Percentiles rank a stretch among this genome's conserved stretches.
phyloP scores from a whole-genome alignment of 2,888 invertebrate genomes.

The Dynastes tityus region DNA sequence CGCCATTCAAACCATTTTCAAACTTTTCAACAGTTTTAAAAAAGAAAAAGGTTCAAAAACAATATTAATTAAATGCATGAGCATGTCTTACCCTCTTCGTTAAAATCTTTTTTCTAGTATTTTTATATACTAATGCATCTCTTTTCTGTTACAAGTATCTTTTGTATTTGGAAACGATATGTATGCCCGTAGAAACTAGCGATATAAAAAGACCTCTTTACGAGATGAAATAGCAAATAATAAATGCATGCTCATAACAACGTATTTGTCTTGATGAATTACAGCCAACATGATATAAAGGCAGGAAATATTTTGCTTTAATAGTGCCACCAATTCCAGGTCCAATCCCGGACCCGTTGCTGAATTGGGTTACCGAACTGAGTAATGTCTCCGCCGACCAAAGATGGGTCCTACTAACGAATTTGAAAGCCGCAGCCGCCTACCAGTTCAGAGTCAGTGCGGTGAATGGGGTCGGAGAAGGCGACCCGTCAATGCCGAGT shows the following conservation, averaged over 20 bases:
- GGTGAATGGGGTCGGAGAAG: conserved; percentile 96
- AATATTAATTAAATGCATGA: conserved; percentile 56
- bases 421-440: conserved; percentile 93
- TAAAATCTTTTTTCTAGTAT: neutral
- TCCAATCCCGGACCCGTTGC: conserved; percentile 86
- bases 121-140: conserved; percentile 32
- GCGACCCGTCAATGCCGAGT: conserved; percentile 91
- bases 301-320: conserved; percentile 53
- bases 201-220: conserved; percentile 1
- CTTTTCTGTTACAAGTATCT: conserved; percentile 19
- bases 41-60: conserved; percentile 49
- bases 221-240: conserved; percentile 3
- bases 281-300: conserved; percentile 42
- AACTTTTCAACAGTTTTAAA: neutral
- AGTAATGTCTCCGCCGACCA: conserved; percentile 87
- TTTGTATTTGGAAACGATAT: conserved; percentile 33
- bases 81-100: conserved; percentile 53
- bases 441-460: conserved; percentile 98
- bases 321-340: conserved; percentile 77
- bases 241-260: conserved; percentile 52
- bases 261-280: conserved; percentile 24
- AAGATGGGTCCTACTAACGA: conserved; percentile 86
- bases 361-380: conserved; percentile 91
- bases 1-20: neutral
- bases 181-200: conserved; percentile 34